Percentiles rank a stretch among this genome's conserved stretches.
These are phyloP conservation scores for Sorex maritimensis DNA, from an alignment of 2,797 vertebrate species.

Conservation along the genomic window DNA sequence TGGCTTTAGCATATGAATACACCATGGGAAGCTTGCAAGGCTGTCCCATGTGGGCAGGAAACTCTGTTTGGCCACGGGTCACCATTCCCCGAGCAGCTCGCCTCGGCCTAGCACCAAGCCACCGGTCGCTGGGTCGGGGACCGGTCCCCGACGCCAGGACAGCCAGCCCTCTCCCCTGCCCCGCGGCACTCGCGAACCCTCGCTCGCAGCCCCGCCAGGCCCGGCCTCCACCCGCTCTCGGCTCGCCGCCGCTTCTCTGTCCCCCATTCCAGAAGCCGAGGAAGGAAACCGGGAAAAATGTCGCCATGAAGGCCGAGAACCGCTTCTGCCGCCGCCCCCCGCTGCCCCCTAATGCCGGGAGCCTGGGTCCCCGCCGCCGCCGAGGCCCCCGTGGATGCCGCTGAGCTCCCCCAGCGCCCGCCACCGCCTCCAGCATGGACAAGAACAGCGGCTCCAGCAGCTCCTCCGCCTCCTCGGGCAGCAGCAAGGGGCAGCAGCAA, in stretches of 20 bases:
- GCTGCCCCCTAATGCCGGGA: constrained; percentile 94
- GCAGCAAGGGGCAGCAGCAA: constrained; percentile 90
- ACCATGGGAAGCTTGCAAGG: too few species aligned
- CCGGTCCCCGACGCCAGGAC: constrained; percentile 86
- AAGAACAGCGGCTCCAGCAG: constrained; percentile 89
- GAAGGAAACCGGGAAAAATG: constrained; percentile 93
- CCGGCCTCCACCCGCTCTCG: constrained; percentile 89
- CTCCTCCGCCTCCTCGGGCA: constrained; percentile 88
- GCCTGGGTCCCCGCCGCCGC: constrained; percentile 92
- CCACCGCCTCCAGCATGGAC: constrained; percentile 92
- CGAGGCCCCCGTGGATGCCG: constrained; percentile 92
- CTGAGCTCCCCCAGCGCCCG: constrained; percentile 90
- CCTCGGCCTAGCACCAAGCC: constrained; percentile 81
- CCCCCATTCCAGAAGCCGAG: constrained; percentile 85
- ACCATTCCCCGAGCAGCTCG: constrained; percentile 93
- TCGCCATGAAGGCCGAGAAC: constrained; percentile 97
- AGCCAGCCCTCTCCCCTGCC: constrained; percentile 84
- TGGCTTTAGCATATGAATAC: too few species aligned
- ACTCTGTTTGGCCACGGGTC: constrained; percentile 96
- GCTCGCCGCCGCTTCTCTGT: constrained; percentile 79
- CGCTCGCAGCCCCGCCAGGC: constrained; percentile 84
- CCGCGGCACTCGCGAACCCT: constrained; percentile 83
- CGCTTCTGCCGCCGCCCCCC: constrained; percentile 92
- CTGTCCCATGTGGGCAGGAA: too few species aligned
- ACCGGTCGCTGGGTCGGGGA: constrained; percentile 83